Conservation (phyloP, 2,888 invertebrate genomes). For the Fragum fragum region DNA sequence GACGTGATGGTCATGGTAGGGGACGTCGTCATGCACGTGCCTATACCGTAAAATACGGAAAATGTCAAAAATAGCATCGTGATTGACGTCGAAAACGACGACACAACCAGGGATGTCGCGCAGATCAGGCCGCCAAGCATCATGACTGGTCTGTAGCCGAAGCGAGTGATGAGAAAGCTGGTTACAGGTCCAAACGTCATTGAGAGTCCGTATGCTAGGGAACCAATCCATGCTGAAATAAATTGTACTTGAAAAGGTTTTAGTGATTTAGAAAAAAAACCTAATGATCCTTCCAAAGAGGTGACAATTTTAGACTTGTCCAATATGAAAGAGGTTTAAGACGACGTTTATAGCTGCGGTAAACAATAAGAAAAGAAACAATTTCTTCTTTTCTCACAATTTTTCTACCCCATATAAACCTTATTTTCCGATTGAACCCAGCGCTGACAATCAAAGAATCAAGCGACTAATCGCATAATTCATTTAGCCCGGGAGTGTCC, state of each 20-base stretch:
- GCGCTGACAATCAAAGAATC: too few relatives aligned
- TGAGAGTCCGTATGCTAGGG: constrained; percentile 78
- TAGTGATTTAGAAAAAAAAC: background rate
- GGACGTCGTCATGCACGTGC: constrained; percentile 76
- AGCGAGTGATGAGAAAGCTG: constrained; percentile 70
- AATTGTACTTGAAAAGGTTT: background rate
- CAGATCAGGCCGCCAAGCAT: constrained; percentile 76
- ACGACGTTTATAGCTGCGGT: too few relatives aligned
- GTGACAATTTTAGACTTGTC: too few relatives aligned
- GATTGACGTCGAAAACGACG: constrained; percentile 76
- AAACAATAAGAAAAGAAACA: too few relatives aligned
- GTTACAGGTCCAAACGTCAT: constrained; percentile 79
- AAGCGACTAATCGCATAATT: too few relatives aligned
- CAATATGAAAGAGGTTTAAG: too few relatives aligned
- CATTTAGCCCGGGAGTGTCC: too few relatives aligned
- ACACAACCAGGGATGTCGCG: constrained; percentile 69
- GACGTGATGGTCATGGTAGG: constrained; percentile 79
- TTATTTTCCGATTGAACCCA: too few relatives aligned
- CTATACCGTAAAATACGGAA: constrained; percentile 79
- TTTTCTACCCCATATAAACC: too few relatives aligned
- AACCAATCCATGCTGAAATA: constrained; percentile 82
- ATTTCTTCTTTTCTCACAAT: too few relatives aligned
- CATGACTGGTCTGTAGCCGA: constrained; percentile 74
- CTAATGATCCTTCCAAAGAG: too few relatives aligned
- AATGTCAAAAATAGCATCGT: constrained; percentile 75